Conservation (phyloP, 2,888 invertebrate genomes). For the Sarcophaga carnaria region DNA sequence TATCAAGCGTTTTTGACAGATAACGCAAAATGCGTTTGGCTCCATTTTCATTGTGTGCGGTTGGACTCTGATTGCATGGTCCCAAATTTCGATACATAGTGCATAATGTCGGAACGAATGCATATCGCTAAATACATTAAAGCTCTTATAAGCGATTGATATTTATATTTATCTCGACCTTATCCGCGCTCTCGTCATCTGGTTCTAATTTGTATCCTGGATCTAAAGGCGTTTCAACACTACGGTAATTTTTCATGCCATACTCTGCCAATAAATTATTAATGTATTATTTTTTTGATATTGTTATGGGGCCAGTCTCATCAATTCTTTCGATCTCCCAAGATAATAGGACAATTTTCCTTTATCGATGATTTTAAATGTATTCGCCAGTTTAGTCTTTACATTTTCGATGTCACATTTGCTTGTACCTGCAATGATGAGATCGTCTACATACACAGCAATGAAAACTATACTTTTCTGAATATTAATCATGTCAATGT, state of each 20-base stretch:
- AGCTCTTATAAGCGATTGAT: conserved; percentile 43
- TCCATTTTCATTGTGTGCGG: no score
- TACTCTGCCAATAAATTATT: conserved; percentile 28
- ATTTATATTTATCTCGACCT: conserved; percentile 9
- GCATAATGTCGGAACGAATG: not conserved
- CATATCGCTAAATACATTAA: conserved; percentile 11
- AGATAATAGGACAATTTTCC: conserved; percentile 57
- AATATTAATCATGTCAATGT: no score
- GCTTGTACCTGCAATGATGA: conserved; percentile 37
- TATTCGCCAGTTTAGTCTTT: conserved; percentile 28
- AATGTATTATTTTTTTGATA: conserved; percentile 39
- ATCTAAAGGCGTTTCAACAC: conserved; percentile 37
- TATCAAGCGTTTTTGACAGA: no score
- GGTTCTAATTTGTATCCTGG: conserved; percentile 41
- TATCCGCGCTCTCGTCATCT: not conserved
- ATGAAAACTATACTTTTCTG: not conserved
- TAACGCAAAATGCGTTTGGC: no score
- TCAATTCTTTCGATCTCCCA: conserved; percentile 60
- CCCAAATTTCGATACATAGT: no score
- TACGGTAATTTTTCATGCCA: conserved; percentile 39
- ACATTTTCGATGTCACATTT: conserved; percentile 26
- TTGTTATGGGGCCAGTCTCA: conserved; percentile 48
- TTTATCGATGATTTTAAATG: conserved; percentile 49
- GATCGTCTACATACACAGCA: conserved; percentile 50
- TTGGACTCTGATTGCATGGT: no score